Base-by-base conservation (phyloP, 2,888 invertebrate species). In the Drosophila rellima region DNA sequence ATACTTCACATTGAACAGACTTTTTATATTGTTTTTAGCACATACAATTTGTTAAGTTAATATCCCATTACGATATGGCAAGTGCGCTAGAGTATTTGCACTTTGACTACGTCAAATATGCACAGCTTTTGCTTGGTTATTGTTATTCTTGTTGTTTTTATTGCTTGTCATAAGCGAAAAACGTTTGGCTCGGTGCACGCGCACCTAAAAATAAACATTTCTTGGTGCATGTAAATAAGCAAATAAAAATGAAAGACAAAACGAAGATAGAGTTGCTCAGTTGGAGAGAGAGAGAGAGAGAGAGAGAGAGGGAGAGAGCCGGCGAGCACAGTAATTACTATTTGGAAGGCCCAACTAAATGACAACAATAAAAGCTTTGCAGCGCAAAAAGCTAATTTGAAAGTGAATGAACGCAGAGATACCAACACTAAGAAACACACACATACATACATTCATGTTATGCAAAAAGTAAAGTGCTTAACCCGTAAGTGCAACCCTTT, bases 141-240 rank as follows among this genome's bases (percentile, higher is more conserved):
- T 42, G 11, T 52, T 60, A 39, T 40, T 60, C 63, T 33, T 42
- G 11, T 52, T 60, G 40, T 40, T 60, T 65, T 51, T 64, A 20
- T 64, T 70, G 42, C 44, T 57, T 73, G 45, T 51, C 62, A 66
- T 59, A 59, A 54, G 57, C 63, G 18, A 23, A 44, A 55, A 47
- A 39, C 44, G 29, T 60, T 52, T 45, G 40, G 23, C 50, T 78
- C 35, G 63, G 82, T 83, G 69, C 78, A 70, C 65, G 56, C 35
- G 67, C 65, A 75, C 74, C 56, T 33, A 57, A 44, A 57, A 45
- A 33, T 51, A 44, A 59, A 57, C 74, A 50, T 39, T 62, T 50
- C 23, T 64, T 60, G 63, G 86, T 85, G 64, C 75, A 85, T 66
- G 80, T 63, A 82, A 85, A 85, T 72, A 82, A 51, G 62, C 23